Base-by-base conservation (phyloP, 2,888 invertebrate species). In the Imbricaverruca yamaguchii region DNA sequence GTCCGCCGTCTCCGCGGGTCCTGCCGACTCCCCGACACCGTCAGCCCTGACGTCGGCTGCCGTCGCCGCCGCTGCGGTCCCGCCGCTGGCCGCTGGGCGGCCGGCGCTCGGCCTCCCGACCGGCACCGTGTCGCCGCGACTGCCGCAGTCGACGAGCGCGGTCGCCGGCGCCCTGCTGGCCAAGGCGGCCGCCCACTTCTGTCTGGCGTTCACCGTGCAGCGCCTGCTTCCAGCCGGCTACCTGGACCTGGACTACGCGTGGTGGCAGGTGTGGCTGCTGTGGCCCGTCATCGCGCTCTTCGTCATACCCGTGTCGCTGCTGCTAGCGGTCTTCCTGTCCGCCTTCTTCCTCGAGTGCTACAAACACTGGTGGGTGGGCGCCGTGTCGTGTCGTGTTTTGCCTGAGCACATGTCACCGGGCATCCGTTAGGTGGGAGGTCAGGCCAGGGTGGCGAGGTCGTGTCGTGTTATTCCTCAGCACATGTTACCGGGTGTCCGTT, bases 261-360 rank as follows among this genome's bases (percentile, higher is more conserved):
- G 79, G 57, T 79, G 79, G 79, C 79, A 79, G 57, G 57, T 79
- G 13, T 79, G 79, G 79, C 57, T 79, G 57, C 57, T 79, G 13
- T 79, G 79, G 79, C 79, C 79, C 4, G 18, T 57, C 6, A 6
- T 79, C 13, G 79, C 79, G 56, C 79, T 79, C 57, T 57, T 79
- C 15, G 79, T 79, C 21, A 57, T 79, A 4, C 79, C 79, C 23
- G 23, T 23, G 23, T 79, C 79, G 57, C 57, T 79, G 57, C 57
- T 57, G 23, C 12, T 57, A 18, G 12, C 25, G 13, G 57, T 79
- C 79, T 79, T 79, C 79, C 23, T 79, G 23, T 79, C 79, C 13
- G 79, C 79, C 23, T 79, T 79, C 79, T 79, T 79, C 79, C 57
- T 79, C 23, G 79, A 79, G 57, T 79, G 79, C 57, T 79, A 79